Conservation (phyloP, 2,113 vertebrate genomes). For the Machaerirhynchus nigripectus region DNA sequence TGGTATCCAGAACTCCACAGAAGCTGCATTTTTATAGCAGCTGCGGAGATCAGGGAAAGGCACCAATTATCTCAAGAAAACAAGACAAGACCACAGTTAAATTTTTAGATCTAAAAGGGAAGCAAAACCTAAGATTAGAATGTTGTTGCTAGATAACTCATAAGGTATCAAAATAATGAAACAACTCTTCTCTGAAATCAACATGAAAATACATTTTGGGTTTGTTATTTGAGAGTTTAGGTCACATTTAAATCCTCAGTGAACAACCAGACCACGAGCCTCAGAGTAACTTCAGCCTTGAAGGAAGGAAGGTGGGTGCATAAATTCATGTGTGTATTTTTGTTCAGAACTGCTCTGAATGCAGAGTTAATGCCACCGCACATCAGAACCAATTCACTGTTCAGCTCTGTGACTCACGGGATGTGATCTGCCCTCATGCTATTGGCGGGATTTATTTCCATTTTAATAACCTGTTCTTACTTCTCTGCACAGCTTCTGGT, state of each 20-base stretch:
- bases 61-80: conserved; percentile 21
- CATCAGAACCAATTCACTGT: not conserved
- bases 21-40: not conserved
- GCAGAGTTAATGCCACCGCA: not conserved
- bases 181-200: not conserved
- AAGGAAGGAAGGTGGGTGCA: not conserved
- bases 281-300: not conserved
- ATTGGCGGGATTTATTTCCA: not conserved
- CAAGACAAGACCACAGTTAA: conserved; percentile 14
- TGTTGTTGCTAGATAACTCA: not conserved
- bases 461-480: not conserved
- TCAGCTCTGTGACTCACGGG: not conserved
- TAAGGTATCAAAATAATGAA: not conserved
- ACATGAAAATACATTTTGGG: not conserved
- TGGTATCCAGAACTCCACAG: conserved; percentile 27
- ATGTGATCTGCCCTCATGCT: accelerated
- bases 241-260: not conserved
- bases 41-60: conserved; percentile 54
- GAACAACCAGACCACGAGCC: not conserved
- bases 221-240: not conserved
- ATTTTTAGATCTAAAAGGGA: conserved; percentile 14
- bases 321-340: not conserved
- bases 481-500: not conserved
- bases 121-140: not conserved
- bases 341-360: not conserved